These are phyloP conservation scores for Meleagris gallopavo DNA, from an alignment of 2,113 vertebrate genomes.

Conservation along the genomic window DNA sequence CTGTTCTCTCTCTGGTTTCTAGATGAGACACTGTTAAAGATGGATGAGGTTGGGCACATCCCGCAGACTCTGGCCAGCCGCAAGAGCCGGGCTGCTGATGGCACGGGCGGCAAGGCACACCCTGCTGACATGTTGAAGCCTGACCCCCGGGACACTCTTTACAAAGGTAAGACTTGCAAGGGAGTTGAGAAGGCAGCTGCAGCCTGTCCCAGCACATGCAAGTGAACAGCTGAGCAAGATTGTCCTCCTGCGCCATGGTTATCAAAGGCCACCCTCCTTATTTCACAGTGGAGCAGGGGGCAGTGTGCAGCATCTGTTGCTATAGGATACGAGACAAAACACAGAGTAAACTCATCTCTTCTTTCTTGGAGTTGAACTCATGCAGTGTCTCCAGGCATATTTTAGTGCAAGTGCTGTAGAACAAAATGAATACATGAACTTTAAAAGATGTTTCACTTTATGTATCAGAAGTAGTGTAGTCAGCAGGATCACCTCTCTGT, in stretches of 20 bases:
- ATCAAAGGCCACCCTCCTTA: neutral
- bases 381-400: neutral
- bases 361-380: neutral
- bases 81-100: neutral
- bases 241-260: accelerated
- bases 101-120: conserved; percentile 16
- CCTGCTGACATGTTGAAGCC: conserved; percentile 86
- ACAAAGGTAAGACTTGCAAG: conserved; percentile 76
- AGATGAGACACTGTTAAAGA: conserved; percentile 86
- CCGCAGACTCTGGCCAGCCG: conserved; percentile 88
- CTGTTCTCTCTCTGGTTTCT: neutral
- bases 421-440: neutral
- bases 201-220: neutral
- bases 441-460: neutral
- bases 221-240: neutral
- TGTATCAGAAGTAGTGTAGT: neutral
- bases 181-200: neutral
- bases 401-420: neutral
- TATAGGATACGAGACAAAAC: neutral
- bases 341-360: neutral
- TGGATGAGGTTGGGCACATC: conserved; percentile 87
- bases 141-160: conserved; percentile 86
- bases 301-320: neutral
- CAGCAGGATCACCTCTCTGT: too few relatives aligned
- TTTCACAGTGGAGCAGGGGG: neutral